Evolutionary conservation across 23 tunicate species (phyloP), one percentile per base, ranked within the genome.

Genomic region (Oikopleura vanhoeffeni): DNA sequence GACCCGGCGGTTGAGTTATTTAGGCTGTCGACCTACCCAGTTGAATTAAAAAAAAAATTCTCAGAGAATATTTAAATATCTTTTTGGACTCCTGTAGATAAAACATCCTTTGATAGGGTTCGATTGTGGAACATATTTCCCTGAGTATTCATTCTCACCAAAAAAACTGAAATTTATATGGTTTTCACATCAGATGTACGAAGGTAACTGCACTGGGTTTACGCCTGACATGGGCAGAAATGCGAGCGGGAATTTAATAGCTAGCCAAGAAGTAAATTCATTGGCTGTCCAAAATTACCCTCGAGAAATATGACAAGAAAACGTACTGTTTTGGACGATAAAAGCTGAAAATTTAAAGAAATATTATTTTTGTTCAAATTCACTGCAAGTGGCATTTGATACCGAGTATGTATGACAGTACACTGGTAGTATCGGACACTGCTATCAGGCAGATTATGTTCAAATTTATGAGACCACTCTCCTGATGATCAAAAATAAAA

Each of bases 141-240:
- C 79, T 13, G 79, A 71, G 32, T 2, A 18, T 3, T 18, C 32
- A 2, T 32, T 24, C 32, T 28, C 79, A 13, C 32, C 79, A 2
- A 38, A 33, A 71, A 30, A 71, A 32, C 88, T 84, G 35, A 75
- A 27, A 76, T 88, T 86, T 67, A 88, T n/a, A 49, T 95, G 39
- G 90, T 87, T 84, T 95, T 95, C 41, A 91, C 90, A 76, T 91
- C 99, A 1, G 95, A 95, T 58, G 8, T n/a, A 67, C 2, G n/a
- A n/a, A 13, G 28, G 13, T 27, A 40, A 3, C 24, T 18, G 39
- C 84, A 24, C 2, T 1, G 40, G 83, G 34, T 84, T 84, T 67
- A 4, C 24, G 2, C 1, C n/a, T 67, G 3, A 34, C 32, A 4
- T 67, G 13, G 33, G 27, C 36, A 8, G 36, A 39, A 42, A 24